Percentiles rank a stretch among this genome's conserved stretches.
Evolutionary conservation across 2,797 vertebrate species (phyloP).

Genomic region (Arctocebus calabarensis): DNA sequence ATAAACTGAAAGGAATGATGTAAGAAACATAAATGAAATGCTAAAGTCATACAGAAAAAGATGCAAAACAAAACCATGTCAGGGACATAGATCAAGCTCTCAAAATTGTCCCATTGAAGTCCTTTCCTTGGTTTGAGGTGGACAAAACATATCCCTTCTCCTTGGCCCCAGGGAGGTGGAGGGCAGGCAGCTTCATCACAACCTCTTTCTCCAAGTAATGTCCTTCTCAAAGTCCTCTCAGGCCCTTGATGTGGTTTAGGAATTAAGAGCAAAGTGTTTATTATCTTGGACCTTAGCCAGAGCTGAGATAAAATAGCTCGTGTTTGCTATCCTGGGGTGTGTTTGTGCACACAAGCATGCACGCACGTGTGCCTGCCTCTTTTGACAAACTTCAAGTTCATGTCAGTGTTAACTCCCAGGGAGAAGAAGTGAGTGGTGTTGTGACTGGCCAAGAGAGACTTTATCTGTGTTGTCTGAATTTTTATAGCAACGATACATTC

Average conservation of each 20-base stretch:
- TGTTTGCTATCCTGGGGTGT: neutral
- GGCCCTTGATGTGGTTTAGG: neutral
- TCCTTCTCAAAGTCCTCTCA: neutral
- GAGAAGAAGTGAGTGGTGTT: neutral
- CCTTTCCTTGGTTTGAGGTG: neutral
- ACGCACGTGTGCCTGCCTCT: rapidly evolving
- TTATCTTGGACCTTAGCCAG: neutral
- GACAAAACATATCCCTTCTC: neutral
- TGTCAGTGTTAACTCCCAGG: neutral
- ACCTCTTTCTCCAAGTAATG: neutral
- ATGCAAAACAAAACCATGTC: neutral
- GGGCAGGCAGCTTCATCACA: neutral
- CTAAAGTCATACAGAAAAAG: neutral
- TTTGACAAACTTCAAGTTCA: neutral
- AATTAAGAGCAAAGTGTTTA: neutral
- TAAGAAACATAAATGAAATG: neutral
- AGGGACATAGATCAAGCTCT: neutral
- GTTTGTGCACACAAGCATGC: neutral
- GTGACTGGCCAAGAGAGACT: neutral
- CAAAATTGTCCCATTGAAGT: neutral
- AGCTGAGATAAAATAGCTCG: neutral
- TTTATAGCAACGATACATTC: conserved; percentile 45
- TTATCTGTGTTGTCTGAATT: conserved; percentile 26
- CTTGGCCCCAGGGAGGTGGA: neutral
- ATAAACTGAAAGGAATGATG: neutral